Conservation (phyloP, 2,113 vertebrate genomes). For the Coreoperca whiteheadi region DNA sequence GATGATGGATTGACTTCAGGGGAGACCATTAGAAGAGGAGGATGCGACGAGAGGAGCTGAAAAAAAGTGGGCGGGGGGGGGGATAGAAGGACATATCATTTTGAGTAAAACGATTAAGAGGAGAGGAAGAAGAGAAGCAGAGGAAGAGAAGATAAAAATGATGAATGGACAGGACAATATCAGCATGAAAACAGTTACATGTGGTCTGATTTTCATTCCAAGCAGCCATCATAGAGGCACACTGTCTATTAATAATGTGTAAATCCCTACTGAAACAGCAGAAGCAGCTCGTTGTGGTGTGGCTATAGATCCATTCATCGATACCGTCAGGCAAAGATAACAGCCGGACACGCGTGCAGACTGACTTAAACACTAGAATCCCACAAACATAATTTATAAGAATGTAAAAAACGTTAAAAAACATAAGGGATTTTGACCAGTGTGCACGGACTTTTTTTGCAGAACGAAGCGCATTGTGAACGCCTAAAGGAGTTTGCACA, state of each 20-base stretch:
- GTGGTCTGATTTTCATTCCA: neutral
- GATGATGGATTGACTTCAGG: constrained; percentile 7
- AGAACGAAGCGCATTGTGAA: neutral
- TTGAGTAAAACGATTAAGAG: neutral
- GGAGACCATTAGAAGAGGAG: neutral
- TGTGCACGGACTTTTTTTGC: neutral
- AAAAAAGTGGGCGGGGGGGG: no score
- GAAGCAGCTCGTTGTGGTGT: neutral
- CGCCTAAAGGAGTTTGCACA: neutral
- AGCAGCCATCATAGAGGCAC: neutral
- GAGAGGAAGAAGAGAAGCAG: neutral
- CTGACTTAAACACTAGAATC: neutral
- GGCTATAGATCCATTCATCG: neutral
- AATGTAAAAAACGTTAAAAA: neutral
- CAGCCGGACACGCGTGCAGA: neutral
- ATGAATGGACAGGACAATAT: neutral
- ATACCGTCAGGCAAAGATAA: neutral
- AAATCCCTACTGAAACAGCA: neutral
- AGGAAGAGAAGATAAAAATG: neutral
- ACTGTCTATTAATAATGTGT: neutral
- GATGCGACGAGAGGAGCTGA: neutral
- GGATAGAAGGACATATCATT: neutral
- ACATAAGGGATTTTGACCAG: neutral
- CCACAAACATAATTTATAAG: neutral
- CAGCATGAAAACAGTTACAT: neutral